A percentile compares a stretch with the other conserved stretches of the same genome.
phyloP scores from a whole-genome alignment of 1,140 invertebrate species.

The Drosophila kepulauana region DNA sequence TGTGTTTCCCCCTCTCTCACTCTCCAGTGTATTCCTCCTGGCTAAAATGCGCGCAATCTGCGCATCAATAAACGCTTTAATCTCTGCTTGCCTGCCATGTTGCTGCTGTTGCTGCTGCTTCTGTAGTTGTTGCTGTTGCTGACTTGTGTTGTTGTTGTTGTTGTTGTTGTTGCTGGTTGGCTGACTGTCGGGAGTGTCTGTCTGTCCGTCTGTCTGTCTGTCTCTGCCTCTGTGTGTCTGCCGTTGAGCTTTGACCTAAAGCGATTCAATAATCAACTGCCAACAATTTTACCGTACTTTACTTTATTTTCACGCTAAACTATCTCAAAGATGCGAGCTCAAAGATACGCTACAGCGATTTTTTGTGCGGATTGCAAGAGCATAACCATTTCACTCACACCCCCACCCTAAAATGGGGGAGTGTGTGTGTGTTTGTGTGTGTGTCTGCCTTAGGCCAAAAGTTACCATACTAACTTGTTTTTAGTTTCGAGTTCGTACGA shows the following conservation, averaged over 20 bases:
- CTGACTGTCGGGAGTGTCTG: slow-evolving; percentile 15
- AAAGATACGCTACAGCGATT: slow-evolving; percentile 83
- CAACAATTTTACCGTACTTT: slow-evolving; percentile 84
- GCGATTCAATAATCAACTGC: slow-evolving; percentile 84
- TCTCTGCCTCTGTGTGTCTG: slow-evolving; percentile 43
- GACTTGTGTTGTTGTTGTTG: slow-evolving; percentile 51
- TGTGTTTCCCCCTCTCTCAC: slow-evolving; percentile 2
- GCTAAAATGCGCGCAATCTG: slow-evolving; percentile 83
- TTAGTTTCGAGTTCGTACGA: slow-evolving; percentile 84
- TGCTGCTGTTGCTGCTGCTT: slow-evolving; percentile 47
- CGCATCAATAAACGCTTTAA: slow-evolving; percentile 84
- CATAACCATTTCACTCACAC: slow-evolving; percentile 43
- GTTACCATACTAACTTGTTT: slow-evolving; percentile 84
- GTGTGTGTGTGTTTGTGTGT: neutral
- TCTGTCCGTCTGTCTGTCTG: slow-evolving; percentile 22
- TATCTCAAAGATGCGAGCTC: slow-evolving; percentile 83
- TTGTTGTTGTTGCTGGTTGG: slow-evolving; percentile 34
- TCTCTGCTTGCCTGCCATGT: slow-evolving; percentile 74
- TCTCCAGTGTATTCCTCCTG: slow-evolving; percentile 63
- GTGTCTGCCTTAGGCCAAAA: slow-evolving; percentile 76
- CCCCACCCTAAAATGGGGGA: no score
- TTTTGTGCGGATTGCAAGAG: slow-evolving; percentile 76
- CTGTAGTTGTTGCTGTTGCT: slow-evolving; percentile 60
- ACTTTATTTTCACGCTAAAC: slow-evolving; percentile 84
- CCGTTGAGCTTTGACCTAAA: slow-evolving; percentile 82